Evolutionary conservation across 2,888 invertebrate species (phyloP).

Genomic region (Clitarchus hookeri): DNA sequence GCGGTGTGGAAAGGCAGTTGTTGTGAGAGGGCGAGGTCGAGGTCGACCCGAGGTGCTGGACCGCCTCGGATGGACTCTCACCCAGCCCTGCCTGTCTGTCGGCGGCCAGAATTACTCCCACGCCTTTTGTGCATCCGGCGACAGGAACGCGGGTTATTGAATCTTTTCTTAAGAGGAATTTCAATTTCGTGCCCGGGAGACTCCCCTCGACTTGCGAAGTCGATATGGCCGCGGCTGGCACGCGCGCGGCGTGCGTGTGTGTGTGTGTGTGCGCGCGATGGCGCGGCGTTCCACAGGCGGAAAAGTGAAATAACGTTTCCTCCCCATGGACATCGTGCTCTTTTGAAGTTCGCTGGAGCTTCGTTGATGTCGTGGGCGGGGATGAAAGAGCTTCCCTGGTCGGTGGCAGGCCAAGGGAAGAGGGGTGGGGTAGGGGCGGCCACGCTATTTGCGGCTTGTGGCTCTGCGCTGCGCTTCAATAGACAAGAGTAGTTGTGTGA

Average conservation of each 20-base stretch:
- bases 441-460: neutral
- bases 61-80: neutral
- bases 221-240: neutral
- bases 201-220: neutral
- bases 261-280: neutral
- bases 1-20: no score
- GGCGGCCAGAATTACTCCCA: neutral
- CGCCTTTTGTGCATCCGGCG: conserved; percentile 10
- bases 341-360: conserved; percentile 8
- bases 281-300: neutral
- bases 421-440: neutral
- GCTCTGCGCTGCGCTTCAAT: neutral
- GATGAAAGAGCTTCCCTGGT: neutral
- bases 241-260: neutral
- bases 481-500: neutral
- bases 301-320: neutral
- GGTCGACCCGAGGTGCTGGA: no score
- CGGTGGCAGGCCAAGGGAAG: neutral
- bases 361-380: neutral
- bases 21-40: no score
- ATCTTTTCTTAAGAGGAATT: conserved; percentile 14
- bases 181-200: neutral
- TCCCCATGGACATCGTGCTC: neutral
- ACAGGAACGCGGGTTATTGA: conserved; percentile 1
- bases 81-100: neutral